Percentiles rank a stretch among this genome's conserved stretches.
phyloP scores from a whole-genome alignment of 2,888 invertebrate species.

The Odontomyia ornata region DNA sequence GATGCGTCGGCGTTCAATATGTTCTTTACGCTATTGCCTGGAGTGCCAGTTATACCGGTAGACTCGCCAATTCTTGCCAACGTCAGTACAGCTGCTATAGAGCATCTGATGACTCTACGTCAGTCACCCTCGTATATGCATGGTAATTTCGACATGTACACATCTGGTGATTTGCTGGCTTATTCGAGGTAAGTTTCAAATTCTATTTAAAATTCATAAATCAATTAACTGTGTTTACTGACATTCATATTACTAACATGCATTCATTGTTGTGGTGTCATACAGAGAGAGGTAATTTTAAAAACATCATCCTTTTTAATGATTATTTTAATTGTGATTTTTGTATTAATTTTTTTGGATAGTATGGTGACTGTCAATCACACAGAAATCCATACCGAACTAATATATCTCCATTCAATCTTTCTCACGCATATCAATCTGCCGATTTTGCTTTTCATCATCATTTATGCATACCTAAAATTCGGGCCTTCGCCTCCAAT shows the following conservation, averaged over 20 bases:
- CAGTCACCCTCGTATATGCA: constrained; percentile 72
- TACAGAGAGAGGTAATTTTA: constrained; percentile 47
- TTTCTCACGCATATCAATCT: no score
- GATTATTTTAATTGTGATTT: no score
- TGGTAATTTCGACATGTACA: constrained; percentile 66
- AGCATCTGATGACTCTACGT: constrained; percentile 63
- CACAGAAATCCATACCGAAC: no score
- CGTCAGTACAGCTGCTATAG: constrained; percentile 53
- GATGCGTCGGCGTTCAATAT: constrained; percentile 67
- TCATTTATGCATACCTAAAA: no score
- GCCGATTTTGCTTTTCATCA: no score
- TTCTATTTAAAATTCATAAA: neutral
- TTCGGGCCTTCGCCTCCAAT: no score
- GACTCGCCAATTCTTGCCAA: constrained; percentile 53
- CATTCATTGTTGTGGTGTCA: neutral
- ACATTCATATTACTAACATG: constrained; percentile 12
- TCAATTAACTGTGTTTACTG: neutral
- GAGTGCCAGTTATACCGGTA: constrained; percentile 72
- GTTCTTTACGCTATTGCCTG: constrained; percentile 80
- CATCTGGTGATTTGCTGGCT: constrained; percentile 68
- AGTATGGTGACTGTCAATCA: no score
- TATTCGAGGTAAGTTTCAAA: constrained; percentile 71
- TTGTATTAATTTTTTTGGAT: no score
- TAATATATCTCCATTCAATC: no score
- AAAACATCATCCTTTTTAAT: no score